Evolutionary conservation across 1,140 invertebrate species (phyloP).

Genomic region (Asobara japonica): DNA sequence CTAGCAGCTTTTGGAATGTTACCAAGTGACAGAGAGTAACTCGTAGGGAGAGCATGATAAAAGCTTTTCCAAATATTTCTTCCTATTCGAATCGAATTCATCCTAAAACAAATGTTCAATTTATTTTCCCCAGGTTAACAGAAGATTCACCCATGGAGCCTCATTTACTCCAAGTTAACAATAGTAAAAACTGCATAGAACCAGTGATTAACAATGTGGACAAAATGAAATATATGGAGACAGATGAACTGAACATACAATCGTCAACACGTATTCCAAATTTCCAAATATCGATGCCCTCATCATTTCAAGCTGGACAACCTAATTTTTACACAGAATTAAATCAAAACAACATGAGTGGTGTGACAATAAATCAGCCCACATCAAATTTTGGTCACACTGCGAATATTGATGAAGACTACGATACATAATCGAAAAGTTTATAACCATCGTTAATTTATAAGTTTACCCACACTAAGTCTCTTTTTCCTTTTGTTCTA

Average conservation of each 20-base stretch:
- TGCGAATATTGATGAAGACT: constrained; percentile 63
- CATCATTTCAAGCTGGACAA: constrained; percentile 56
- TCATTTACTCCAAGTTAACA: constrained; percentile 32
- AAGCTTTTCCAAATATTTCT: no score
- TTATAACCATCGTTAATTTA: constrained; percentile 12
- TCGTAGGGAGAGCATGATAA: no score
- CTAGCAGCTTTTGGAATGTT: constrained; percentile 35
- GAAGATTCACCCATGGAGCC: constrained; percentile 36
- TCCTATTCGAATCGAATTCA: no score
- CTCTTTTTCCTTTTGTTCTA: constrained; percentile 28
- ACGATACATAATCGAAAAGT: constrained; percentile 57
- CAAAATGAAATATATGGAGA: constrained; percentile 25
- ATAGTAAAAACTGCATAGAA: constrained; percentile 37
- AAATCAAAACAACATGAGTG: constrained; percentile 51
- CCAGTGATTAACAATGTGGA: constrained; percentile 11
- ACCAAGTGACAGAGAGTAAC: no score
- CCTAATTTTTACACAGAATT: constrained; percentile 66
- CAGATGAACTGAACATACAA: constrained; percentile 33
- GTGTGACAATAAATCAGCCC: constrained; percentile 45
- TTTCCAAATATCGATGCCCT: constrained; percentile 59
- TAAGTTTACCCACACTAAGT: constrained; percentile 22
- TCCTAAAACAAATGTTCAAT: background rate
- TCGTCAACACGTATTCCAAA: constrained; percentile 45
- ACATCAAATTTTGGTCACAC: constrained; percentile 57
- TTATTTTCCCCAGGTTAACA: constrained; percentile 38